These are phyloP conservation scores for Epinotia nisella DNA, from an alignment of 2,888 invertebrate genomes.

Conservation along the genomic window DNA sequence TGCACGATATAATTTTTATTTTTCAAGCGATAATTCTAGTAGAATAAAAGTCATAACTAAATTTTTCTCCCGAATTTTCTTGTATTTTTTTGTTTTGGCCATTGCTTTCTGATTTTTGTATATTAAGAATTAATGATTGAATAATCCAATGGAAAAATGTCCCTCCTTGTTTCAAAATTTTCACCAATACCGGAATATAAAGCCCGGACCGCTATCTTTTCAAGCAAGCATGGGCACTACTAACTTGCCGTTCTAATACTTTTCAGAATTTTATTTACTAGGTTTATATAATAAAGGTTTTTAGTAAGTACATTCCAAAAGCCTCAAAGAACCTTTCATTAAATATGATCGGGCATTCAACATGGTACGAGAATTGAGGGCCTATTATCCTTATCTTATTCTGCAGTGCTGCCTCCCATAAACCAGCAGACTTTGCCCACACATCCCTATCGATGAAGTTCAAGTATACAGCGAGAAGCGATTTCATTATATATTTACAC, in stretches of 20 bases:
- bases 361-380: constrained; percentile 47
- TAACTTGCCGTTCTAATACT: no score
- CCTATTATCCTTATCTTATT: constrained; percentile 56
- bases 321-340: constrained; percentile 17
- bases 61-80: no score
- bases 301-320: not conserved
- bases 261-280: no score
- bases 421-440: constrained; percentile 39
- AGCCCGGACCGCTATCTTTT: no score
- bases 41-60: no score
- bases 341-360: constrained; percentile 38
- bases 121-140: no score
- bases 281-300: not conserved
- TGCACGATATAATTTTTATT: not conserved
- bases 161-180: no score
- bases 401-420: constrained; percentile 51
- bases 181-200: no score
- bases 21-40: not conserved
- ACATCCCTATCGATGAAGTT: constrained; percentile 18
- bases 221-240: no score
- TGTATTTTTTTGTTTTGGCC: not conserved
- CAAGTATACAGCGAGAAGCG: constrained; percentile 11
- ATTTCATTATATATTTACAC: not conserved
- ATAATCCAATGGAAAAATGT: no score
- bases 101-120: no score